A percentile compares a stretch with the other conserved stretches of the same genome.
These are phyloP conservation scores for Micronycteris hirsuta DNA, from an alignment of 2,113 vertebrate genomes.

Conservation along the genomic window DNA sequence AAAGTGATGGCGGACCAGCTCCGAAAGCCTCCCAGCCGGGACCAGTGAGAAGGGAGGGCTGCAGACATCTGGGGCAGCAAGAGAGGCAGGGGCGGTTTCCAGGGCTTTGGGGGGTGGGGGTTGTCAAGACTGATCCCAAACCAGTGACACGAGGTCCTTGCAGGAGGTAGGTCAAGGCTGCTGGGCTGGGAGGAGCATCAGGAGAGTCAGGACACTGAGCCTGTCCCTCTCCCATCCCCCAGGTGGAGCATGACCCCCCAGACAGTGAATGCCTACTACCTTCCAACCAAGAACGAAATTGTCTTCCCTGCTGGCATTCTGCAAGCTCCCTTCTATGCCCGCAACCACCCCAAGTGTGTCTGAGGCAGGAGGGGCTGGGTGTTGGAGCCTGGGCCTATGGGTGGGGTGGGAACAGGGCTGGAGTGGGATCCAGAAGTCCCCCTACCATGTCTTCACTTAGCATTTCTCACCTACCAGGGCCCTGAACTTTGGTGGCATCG, in stretches of 20 bases:
- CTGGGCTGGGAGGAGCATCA: not conserved
- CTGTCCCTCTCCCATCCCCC: not conserved
- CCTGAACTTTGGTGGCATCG: slow-evolving; percentile 97
- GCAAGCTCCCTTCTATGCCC: slow-evolving; percentile 97
- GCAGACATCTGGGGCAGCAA: not conserved
- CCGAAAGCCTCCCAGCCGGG: slow-evolving; percentile 94
- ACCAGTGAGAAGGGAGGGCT: slow-evolving; percentile 88
- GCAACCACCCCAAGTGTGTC: slow-evolving; percentile 93
- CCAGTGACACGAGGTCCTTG: not conserved
- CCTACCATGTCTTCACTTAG: not conserved
- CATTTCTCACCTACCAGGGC: slow-evolving; percentile 81
- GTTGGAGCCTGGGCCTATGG: not conserved
- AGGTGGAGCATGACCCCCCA: slow-evolving; percentile 99
- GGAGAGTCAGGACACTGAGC: not conserved
- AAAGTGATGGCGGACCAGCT: slow-evolving; percentile 98
- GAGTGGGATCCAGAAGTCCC: not conserved
- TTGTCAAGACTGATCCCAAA: not conserved
- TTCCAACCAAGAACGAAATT: slow-evolving; percentile 97
- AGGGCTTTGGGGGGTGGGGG: not conserved
- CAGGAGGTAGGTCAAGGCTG: not conserved
- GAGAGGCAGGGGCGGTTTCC: not conserved
- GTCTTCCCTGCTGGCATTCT: slow-evolving; percentile 98
- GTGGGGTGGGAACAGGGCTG: not conserved
- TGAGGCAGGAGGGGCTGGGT: slow-evolving; percentile 4
- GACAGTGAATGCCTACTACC: slow-evolving; percentile 98